phyloP scores from a whole-genome alignment of 2,888 invertebrate species.

The Neoitamus cyanurus region DNA sequence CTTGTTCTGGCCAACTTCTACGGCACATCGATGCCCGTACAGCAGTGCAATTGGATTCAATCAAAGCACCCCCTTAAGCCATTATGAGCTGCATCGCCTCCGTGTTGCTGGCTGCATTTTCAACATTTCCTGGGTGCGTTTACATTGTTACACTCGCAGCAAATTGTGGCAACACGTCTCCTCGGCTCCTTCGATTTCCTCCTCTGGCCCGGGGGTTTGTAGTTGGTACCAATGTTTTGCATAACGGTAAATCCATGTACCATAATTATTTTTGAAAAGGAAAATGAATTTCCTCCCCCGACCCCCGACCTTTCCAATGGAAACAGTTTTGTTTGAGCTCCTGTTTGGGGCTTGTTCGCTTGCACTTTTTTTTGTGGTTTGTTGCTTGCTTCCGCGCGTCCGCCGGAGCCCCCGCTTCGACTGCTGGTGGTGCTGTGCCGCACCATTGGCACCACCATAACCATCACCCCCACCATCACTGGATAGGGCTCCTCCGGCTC shows the following conservation, averaged over 20 bases:
- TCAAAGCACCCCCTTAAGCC: slow-evolving; percentile 46
- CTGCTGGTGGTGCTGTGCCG: not conserved
- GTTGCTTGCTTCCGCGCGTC: not conserved
- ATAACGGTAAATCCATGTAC: slow-evolving; percentile 36
- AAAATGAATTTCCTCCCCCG: slow-evolving; percentile 31
- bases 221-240: slow-evolving; percentile 31
- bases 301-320: not conserved
- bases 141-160: slow-evolving; percentile 39
- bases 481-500: not conserved
- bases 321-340: slow-evolving; percentile 25
- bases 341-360: slow-evolving; percentile 38
- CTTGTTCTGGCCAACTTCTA: not conserved
- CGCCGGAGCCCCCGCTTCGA: not conserved
- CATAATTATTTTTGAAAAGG: slow-evolving; percentile 44
- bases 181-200: not conserved
- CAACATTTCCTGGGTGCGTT: slow-evolving; percentile 32
- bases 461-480: not conserved
- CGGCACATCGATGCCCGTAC: not conserved
- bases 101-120: slow-evolving; percentile 25
- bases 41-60: slow-evolving; percentile 47
- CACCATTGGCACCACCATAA: not conserved
- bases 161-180: slow-evolving; percentile 29
- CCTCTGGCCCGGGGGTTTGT: not conserved
- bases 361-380: slow-evolving; percentile 21
- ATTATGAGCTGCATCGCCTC: slow-evolving; percentile 26